Evolutionary conservation across 2,888 invertebrate species (phyloP).

Genomic region (Acanthosoma haemorrhoidale): DNA sequence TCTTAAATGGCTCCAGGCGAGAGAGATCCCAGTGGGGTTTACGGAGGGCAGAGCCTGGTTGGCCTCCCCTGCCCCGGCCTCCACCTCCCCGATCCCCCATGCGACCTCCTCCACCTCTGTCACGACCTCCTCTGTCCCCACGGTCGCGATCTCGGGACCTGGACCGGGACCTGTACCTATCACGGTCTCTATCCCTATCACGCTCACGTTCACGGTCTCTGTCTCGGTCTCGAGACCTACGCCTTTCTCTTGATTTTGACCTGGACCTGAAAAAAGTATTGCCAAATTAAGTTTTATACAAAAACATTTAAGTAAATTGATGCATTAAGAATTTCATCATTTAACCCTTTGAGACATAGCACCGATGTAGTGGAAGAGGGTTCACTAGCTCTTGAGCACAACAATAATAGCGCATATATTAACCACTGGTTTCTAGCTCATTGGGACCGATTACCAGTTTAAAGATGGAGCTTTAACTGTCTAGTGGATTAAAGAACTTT

Average conservation of each 20-base stretch:
- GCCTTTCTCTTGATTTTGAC: constrained; percentile 1
- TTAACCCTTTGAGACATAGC: too few species aligned
- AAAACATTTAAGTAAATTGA: background rate
- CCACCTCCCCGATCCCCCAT: constrained; percentile 45
- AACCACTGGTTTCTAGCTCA: too few species aligned
- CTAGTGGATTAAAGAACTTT: too few species aligned
- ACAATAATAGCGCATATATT: too few species aligned
- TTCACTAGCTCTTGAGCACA: too few species aligned
- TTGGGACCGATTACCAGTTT: too few species aligned
- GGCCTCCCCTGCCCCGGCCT: constrained; percentile 45
- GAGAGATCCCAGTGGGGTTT: constrained; percentile 84
- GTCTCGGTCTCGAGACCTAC: constrained; percentile 31
- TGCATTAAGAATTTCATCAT: background rate
- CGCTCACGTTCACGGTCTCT: background rate
- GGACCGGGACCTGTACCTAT: constrained; percentile 32
- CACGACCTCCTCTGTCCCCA: constrained; percentile 42
- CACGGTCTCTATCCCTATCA: constrained; percentile 32
- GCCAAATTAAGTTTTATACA: background rate
- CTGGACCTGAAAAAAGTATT: constrained; percentile 5
- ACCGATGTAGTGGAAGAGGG: too few species aligned
- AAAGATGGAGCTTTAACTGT: too few species aligned
- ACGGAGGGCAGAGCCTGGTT: constrained; percentile 58
- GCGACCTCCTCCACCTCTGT: constrained; percentile 44
- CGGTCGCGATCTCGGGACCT: constrained; percentile 34
- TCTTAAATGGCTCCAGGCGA: constrained; percentile 77